Evolutionary conservation across 2,113 vertebrate species (phyloP).

Genomic region (Megaleporinus macrocephalus): DNA sequence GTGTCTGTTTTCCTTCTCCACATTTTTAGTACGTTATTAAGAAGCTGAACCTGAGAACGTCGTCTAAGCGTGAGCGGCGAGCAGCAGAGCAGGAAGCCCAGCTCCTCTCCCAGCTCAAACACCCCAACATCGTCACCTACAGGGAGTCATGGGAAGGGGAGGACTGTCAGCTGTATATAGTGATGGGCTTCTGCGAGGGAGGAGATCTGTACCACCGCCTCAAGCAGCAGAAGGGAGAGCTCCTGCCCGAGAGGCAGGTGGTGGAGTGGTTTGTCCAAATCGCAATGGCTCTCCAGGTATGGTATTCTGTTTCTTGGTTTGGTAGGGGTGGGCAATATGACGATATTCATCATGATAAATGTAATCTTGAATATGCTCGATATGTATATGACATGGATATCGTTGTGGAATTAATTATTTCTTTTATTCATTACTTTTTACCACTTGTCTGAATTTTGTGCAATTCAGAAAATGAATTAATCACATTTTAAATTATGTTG

Average conservation of each 20-base stretch:
- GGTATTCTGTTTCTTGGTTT: neutral
- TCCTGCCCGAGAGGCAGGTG: conserved; percentile 90
- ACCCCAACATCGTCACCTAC: conserved; percentile 98
- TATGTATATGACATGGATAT: too few relatives aligned
- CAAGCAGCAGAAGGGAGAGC: conserved; percentile 90
- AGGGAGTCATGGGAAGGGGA: conserved; percentile 95
- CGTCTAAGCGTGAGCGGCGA: conserved; percentile 84
- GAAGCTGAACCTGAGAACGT: conserved; percentile 89
- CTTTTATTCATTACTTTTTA: too few relatives aligned
- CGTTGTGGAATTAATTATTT: too few relatives aligned
- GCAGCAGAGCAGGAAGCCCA: conserved; percentile 96
- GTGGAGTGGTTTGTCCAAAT: conserved; percentile 99
- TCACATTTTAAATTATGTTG: too few relatives aligned
- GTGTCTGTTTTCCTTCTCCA: neutral
- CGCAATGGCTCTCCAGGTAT: conserved; percentile 96
- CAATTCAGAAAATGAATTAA: too few relatives aligned
- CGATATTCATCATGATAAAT: too few relatives aligned
- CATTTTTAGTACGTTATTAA: conserved; percentile 92
- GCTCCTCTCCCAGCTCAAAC: conserved; percentile 88
- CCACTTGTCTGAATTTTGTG: too few relatives aligned
- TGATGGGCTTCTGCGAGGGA: conserved; percentile 97
- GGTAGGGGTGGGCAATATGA: too few relatives aligned
- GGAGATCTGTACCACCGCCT: conserved; percentile 95
- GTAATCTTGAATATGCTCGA: too few relatives aligned
- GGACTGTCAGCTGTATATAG: conserved; percentile 91